phyloP scores from a whole-genome alignment of 2,888 invertebrate species.

The Tryphoninae sp. region DNA sequence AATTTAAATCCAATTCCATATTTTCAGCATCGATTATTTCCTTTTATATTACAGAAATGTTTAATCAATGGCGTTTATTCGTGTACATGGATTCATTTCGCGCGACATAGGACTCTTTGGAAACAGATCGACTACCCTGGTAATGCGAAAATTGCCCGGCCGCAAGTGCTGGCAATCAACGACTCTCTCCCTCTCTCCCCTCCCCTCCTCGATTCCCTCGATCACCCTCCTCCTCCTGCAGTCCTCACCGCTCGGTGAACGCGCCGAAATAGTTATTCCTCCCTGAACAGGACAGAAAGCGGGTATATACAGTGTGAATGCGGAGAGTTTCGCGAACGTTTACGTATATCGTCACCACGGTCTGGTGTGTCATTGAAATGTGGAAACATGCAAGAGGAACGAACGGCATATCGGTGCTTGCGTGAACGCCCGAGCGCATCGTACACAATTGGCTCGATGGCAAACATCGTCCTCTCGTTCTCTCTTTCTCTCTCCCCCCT shows the following conservation, averaged over 20 bases:
- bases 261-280: constrained; percentile 12
- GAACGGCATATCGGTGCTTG: constrained; percentile 15
- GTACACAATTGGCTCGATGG: constrained; percentile 46
- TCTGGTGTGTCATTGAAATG: constrained; percentile 49
- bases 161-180: not conserved
- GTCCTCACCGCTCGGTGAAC: not conserved
- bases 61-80: too few relatives aligned
- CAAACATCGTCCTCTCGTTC: constrained; percentile 48
- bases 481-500: not conserved
- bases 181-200: not conserved
- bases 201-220: not conserved
- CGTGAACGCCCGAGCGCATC: constrained; percentile 5
- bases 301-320: not conserved
- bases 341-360: constrained; percentile 19
- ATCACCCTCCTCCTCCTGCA: not conserved
- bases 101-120: too few relatives aligned
- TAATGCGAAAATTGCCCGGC: not conserved
- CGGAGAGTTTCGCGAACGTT: not conserved
- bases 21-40: too few relatives aligned
- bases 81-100: too few relatives aligned
- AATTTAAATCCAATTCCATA: too few relatives aligned
- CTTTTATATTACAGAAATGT: too few relatives aligned
- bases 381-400: constrained; percentile 29
- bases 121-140: not conserved
- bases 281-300: not conserved